These are phyloP conservation scores for Limulus polyphemus DNA, from an alignment of 2,888 invertebrate species.

Conservation along the genomic window DNA sequence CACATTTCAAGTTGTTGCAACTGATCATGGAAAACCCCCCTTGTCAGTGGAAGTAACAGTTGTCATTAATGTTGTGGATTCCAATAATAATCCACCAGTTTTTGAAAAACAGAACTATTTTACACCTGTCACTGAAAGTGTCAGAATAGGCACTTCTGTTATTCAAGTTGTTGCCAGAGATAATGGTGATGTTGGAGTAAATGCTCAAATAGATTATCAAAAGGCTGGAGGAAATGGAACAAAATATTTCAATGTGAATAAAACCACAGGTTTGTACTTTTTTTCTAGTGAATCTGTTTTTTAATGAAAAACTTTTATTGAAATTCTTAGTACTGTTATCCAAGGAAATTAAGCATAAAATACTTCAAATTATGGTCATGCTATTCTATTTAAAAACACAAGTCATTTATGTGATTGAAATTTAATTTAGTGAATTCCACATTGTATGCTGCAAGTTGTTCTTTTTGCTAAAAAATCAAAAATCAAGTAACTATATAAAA, in stretches of 20 bases:
- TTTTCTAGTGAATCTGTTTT: no score
- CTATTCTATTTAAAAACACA: no score
- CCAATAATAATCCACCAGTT: slow-evolving; percentile 78
- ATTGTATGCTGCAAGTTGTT: no score
- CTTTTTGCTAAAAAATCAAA: no score
- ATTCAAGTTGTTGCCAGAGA: slow-evolving; percentile 47
- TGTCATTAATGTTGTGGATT: slow-evolving; percentile 62
- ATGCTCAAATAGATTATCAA: slow-evolving; percentile 72
- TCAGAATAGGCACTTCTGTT: slow-evolving; percentile 79
- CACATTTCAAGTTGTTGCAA: slow-evolving; percentile 73
- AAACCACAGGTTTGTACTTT: slow-evolving; percentile 47
- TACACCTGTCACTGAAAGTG: slow-evolving; percentile 79
- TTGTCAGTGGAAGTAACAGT: slow-evolving; percentile 58
- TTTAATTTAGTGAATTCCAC: no score
- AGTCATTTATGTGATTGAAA: no score
- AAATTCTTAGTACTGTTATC: no score
- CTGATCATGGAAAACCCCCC: slow-evolving; percentile 89
- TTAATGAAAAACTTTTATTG: no score
- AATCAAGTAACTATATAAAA: no score
- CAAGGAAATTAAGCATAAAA: no score
- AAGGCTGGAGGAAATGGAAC: slow-evolving; percentile 63
- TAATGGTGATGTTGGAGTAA: slow-evolving; percentile 71
- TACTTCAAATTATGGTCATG: no score
- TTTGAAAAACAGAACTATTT: slow-evolving; percentile 74
- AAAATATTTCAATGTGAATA: slow-evolving; percentile 57